Conservation (phyloP, 2,797 vertebrate species). For the Sebastes cheni region DNA sequence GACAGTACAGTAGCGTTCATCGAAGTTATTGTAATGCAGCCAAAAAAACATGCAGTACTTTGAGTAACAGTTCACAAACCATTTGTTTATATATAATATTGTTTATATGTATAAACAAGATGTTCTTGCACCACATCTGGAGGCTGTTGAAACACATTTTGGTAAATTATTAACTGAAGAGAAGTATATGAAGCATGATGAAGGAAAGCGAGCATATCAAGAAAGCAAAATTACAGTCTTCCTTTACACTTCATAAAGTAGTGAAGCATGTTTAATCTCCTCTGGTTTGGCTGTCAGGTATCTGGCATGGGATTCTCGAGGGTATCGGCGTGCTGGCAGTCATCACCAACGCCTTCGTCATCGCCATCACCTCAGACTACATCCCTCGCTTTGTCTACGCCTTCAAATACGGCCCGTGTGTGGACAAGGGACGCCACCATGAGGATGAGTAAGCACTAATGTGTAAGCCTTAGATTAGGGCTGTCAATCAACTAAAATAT, state of each 20-base stretch:
- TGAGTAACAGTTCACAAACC: neutral
- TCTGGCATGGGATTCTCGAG: constrained; percentile 98
- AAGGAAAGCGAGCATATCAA: neutral
- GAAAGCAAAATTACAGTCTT: neutral
- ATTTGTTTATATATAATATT: neutral
- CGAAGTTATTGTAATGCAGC: neutral
- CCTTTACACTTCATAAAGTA: neutral
- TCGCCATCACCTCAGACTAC: constrained; percentile 98
- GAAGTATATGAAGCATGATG: neutral
- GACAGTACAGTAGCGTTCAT: neutral
- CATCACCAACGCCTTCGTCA: constrained; percentile 99
- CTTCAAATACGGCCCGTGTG: constrained; percentile 97
- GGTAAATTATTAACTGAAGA: neutral
- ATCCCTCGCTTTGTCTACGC: constrained; percentile 98
- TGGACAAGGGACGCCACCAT: constrained; percentile 87
- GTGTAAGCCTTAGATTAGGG: neutral
- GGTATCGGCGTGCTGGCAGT: constrained; percentile 97
- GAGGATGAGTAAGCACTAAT: constrained; percentile 79
- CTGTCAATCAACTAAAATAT: neutral
- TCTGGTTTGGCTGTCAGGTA: constrained; percentile 81
- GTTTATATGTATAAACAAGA: neutral
- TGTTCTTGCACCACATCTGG: neutral
- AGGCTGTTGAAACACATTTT: neutral
- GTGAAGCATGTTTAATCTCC: neutral
- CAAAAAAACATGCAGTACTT: neutral